These are phyloP conservation scores for Clarias pachynema DNA, from an alignment of 2,797 vertebrate species.

Conservation along the genomic window DNA sequence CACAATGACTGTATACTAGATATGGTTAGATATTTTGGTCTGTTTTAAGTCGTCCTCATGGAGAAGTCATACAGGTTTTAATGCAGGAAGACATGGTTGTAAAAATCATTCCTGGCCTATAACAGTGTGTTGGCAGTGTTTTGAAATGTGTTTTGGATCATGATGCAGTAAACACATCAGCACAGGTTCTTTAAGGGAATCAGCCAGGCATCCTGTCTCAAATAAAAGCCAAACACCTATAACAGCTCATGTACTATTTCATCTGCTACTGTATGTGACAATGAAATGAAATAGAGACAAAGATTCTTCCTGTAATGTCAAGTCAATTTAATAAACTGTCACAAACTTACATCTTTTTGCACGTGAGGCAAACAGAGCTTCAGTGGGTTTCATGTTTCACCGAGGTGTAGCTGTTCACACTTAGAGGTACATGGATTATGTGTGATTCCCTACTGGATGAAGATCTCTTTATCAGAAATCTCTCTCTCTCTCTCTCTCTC, in stretches of 20 bases:
- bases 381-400: not conserved
- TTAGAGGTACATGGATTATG: not conserved
- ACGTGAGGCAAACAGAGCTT: not conserved
- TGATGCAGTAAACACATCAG: not conserved
- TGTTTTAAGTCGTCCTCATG: not conserved
- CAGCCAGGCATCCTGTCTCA: not conserved
- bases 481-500: too few relatives aligned
- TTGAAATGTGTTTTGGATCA: not conserved
- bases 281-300: not conserved
- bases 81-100: not conserved
- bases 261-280: not conserved
- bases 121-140: not conserved
- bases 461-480: constrained; percentile 21
- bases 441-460: constrained; percentile 7
- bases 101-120: not conserved
- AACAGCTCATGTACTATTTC: not conserved
- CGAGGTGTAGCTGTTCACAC: constrained; percentile 35
- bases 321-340: constrained; percentile 8
- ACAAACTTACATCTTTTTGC: not conserved
- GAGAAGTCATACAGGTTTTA: not conserved
- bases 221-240: not conserved
- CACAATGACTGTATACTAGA: not conserved
- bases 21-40: not conserved
- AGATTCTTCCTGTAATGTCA: not conserved
- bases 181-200: not conserved